Percentiles rank a stretch among this genome's conserved stretches.
Evolutionary conservation across 2,888 invertebrate species (phyloP).

Genomic region (Lamellibrachia satsuma): DNA sequence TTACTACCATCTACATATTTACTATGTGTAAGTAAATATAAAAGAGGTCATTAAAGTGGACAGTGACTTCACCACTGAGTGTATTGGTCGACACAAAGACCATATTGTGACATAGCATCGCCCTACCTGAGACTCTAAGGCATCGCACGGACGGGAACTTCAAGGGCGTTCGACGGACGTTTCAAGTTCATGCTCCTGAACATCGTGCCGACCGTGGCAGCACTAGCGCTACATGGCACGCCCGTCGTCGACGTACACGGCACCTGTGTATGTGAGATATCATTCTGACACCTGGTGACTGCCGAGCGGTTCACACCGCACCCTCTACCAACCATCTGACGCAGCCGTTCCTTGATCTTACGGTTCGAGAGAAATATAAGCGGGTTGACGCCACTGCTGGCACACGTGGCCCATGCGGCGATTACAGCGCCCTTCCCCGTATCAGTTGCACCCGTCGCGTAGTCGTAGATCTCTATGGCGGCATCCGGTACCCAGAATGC

Average conservation of each 20-base stretch:
- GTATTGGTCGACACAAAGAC: background rate
- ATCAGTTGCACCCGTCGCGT: background rate
- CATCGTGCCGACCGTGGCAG: slow-evolving; percentile 4
- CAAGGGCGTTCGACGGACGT: background rate
- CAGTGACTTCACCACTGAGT: background rate
- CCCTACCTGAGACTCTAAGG: background rate
- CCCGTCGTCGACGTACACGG: background rate
- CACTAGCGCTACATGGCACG: background rate
- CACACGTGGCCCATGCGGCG: background rate
- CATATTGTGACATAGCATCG: background rate
- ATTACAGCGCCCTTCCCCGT: background rate
- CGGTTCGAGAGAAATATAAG: background rate
- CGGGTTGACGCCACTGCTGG: background rate
- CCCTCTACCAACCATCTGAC: background rate
- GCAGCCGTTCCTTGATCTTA: background rate
- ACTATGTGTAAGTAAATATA: background rate
- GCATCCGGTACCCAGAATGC: slow-evolving; percentile 43
- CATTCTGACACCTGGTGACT: background rate
- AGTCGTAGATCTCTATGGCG: slow-evolving; percentile 39
- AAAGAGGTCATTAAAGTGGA: background rate
- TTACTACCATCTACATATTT: background rate
- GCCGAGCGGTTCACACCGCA: background rate
- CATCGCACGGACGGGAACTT: background rate
- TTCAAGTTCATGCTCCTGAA: background rate
- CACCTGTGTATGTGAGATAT: background rate